These are phyloP conservation scores for Chrysochloris asiatica DNA, from an alignment of 2,113 vertebrate species.

Conservation along the genomic window DNA sequence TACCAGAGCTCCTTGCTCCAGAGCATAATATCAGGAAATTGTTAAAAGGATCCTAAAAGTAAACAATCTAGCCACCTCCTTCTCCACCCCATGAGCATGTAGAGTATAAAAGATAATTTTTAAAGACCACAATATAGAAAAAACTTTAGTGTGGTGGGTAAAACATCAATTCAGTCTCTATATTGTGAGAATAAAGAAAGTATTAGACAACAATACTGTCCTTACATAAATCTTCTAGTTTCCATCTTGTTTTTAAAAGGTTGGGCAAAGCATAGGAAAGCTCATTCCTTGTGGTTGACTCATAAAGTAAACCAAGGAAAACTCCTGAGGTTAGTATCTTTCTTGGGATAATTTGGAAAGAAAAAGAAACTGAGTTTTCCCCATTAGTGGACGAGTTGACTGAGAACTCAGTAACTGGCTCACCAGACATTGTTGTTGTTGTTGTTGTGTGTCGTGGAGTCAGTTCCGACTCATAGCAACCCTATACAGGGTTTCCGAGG, in stretches of 20 bases:
- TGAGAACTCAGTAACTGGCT: neutral
- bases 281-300: neutral
- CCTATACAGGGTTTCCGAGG: too few species aligned
- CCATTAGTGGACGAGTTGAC: neutral
- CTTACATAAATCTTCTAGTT: neutral
- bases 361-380: neutral
- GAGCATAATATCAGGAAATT: neutral
- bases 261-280: neutral
- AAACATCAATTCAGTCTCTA: neutral
- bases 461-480: too few species aligned
- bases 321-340: neutral
- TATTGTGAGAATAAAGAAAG: neutral
- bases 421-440: neutral
- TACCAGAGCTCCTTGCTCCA: too few species aligned
- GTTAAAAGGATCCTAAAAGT: neutral
- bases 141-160: neutral
- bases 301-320: neutral
- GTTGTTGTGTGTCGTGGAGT: too few species aligned
- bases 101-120: neutral
- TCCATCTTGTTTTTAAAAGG: conserved; percentile 15
- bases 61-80: neutral
- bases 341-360: neutral
- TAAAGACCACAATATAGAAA: neutral
- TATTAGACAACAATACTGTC: neutral
- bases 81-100: neutral